Evolutionary conservation across 2,888 invertebrate species (phyloP), one percentile per base, ranked within the genome.

Genomic region (Chouioia cunea): DNA sequence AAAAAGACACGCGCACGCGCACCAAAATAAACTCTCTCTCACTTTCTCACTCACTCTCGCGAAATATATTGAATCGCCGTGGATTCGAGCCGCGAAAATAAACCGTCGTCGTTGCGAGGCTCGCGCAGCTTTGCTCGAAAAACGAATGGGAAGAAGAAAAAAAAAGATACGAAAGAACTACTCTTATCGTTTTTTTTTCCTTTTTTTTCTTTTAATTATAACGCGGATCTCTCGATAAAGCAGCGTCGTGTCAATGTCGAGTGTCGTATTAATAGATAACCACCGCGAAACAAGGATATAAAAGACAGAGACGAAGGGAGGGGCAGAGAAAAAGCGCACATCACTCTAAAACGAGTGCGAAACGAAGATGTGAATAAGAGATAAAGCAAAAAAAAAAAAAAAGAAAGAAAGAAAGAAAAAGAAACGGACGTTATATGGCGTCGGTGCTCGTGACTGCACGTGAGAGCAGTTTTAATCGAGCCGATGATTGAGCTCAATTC

Each of bases 401-500:
- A 69, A 22, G 18, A 57, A 63, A 27, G 62, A 58, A 64, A 47
- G 16, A 36, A n/a, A 20, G 3, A 22, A 52, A 4, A 63, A 46
- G 10, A 14, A 14, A 20, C 44, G 48, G 68, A 50, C 57, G 66
- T 54, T n/a, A 10, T 36, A 36, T 43, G 65, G 57, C 64, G 47
- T 60, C 65, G 72, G 69, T 58, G 65, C 70, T 62, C 50, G 66
- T 36, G 36, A 36, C 36, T 12, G 36, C 36, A 36, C 36, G 36
- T 36, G 68, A 58, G 69, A 71, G 66, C 67, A 63, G 56, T 70
- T 71, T 67, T 71, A 67, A 71, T 71, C 71, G 63, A 64, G 48
- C 67, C 64, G 53, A 72, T 65, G 50, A 71, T 71, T 67, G 66
- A 71, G 58, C 71, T 72, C 71, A 68, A 72, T 72, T 72, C 64